Base-by-base conservation (phyloP, 2,888 invertebrate genomes). In the Danaus chrysippus region DNA sequence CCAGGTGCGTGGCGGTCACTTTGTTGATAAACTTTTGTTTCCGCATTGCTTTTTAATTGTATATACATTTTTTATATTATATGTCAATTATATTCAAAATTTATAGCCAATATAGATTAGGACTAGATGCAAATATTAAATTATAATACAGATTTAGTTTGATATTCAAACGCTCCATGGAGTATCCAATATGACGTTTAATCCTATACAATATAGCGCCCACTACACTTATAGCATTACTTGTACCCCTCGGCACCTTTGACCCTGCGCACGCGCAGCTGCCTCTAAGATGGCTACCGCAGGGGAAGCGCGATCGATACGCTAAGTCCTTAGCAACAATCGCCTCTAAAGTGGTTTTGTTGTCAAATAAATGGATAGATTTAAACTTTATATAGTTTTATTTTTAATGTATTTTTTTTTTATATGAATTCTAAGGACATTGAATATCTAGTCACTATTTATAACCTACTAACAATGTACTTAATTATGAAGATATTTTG, bases 231-330 rank as follows among this genome's bases (percentile, higher is more conserved):
- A 69, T 76, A 78, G 77, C 17, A 17, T 78, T 78, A 76, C 79
- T 79, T 82, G 77, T 80, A 70, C 76, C 77, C 75, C 75, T 72
- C 71, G 68, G 74, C 85, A 86, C 88, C 88, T 88, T 85, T 86
- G 87, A 86, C 88, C 86, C 84, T 73, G 86, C 88, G 87, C 82
- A 62, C 66, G 83, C 78, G 88, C 88, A 89, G 89, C 89, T 90
- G 89, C 86, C 73, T 71, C 72, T 76, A 86, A 85, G 86, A 85
- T 85, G 81, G 82, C 79, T 73, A 73, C 73, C 75, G 75, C 75
- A 76, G 82, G 84, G 86, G 86, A 73, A 80, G 77, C 76, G 72
- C 82, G 86, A 87, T 87, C 87, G 86, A 87, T 87, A 85, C 63
- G 64, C 58, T 54, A 55, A 53, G 63, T 62, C 63, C 62, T 62